phyloP scores from a whole-genome alignment of 2,797 vertebrate species.

The Thunnus albacares region DNA sequence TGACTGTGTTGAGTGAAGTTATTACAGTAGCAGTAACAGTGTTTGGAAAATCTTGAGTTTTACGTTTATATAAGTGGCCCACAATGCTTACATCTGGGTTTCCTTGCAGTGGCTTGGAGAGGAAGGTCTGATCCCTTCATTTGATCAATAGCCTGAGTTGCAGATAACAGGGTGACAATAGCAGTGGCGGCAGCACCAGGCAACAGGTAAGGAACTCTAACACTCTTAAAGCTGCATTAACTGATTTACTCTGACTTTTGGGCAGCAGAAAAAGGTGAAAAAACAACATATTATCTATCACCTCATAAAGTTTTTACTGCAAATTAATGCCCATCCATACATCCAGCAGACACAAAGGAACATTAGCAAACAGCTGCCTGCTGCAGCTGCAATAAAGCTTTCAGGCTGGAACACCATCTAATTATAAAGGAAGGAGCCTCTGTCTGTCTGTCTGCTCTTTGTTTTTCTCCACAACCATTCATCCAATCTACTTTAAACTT shows the following conservation, averaged over 20 bases:
- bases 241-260: not conserved
- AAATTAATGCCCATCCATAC: not conserved
- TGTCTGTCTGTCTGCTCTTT: no score
- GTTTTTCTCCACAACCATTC: no score
- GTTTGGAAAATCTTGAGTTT: constrained; percentile 31
- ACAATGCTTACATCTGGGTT: constrained; percentile 42
- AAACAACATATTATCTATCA: not conserved
- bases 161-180: constrained; percentile 11
- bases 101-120: constrained; percentile 23
- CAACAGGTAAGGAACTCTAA: not conserved
- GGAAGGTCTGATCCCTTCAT: constrained; percentile 31
- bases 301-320: not conserved
- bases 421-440: no score
- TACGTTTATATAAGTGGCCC: constrained; percentile 8
- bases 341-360: no score
- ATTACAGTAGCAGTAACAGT: constrained; percentile 12
- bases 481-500: no score
- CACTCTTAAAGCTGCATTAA: no score
- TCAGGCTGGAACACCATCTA: no score
- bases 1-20: constrained; percentile 8
- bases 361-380: no score
- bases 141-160: constrained; percentile 21
- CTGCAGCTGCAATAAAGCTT: no score
- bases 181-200: not conserved
- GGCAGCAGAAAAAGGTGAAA: not conserved